Conservation (phyloP, 2,113 vertebrate species). For the Ceratotherium simum region DNA sequence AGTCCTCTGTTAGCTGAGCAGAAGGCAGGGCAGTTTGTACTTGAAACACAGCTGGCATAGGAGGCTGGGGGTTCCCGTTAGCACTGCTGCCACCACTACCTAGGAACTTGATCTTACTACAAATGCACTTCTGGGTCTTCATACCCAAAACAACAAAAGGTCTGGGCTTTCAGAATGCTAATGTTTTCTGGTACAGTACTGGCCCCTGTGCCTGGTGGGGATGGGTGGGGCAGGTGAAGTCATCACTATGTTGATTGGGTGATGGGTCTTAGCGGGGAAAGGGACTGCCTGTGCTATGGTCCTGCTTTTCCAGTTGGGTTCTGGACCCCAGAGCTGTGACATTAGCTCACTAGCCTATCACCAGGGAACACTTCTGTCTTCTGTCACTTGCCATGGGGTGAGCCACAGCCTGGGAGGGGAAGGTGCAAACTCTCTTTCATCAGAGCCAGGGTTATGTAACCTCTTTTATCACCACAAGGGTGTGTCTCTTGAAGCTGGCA, state of each 20-base stretch:
- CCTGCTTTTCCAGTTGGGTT: background rate
- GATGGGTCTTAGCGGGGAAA: background rate
- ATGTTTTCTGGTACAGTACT: background rate
- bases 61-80: background rate
- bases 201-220: background rate
- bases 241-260: background rate
- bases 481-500: constrained; percentile 37
- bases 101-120: background rate
- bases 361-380: background rate
- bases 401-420: background rate
- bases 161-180: background rate
- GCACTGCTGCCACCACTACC: background rate
- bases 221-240: constrained; percentile 19
- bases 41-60: background rate
- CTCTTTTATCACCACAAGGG: constrained; percentile 61
- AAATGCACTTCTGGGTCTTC: background rate
- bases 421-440: background rate
- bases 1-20: background rate
- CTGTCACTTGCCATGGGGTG: background rate
- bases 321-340: background rate
- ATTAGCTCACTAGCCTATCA: background rate
- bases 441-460: constrained; percentile 20
- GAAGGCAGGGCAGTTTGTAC: background rate
- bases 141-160: background rate
- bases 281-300: background rate